Conservation (phyloP, 2,888 invertebrate species). For the Acleris cristana region DNA sequence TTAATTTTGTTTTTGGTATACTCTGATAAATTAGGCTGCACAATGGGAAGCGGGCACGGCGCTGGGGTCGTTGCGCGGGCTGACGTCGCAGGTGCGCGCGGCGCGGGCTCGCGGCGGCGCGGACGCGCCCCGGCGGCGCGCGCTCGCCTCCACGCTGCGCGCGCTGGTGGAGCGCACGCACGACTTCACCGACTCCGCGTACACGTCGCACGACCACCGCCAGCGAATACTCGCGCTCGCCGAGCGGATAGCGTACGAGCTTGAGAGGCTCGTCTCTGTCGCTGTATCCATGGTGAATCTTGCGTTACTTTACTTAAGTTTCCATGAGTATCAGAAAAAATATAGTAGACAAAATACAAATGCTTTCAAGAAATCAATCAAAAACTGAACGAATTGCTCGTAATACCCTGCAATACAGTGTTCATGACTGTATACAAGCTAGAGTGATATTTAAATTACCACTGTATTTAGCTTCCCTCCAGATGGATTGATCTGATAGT, state of each 20-base stretch:
- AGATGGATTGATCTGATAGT: no score
- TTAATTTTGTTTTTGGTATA: neutral
- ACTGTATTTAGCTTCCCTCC: no score
- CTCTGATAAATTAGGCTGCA: conserved; percentile 60
- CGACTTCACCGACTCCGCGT: conserved; percentile 99
- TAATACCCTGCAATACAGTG: no score
- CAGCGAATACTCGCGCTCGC: conserved; percentile 96
- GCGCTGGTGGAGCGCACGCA: conserved; percentile 96
- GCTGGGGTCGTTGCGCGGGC: conserved; percentile 91
- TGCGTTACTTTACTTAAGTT: neutral
- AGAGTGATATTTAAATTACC: no score
- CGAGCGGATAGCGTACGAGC: conserved; percentile 95
- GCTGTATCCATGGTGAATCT: conserved; percentile 90
- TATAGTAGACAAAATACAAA: no score
- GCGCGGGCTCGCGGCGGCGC: conserved; percentile 89
- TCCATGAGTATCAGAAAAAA: neutral
- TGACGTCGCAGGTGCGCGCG: conserved; percentile 94
- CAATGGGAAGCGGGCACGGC: conserved; percentile 87
- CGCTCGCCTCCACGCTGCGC: conserved; percentile 93
- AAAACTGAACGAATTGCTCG: no score
- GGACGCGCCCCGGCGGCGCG: conserved; percentile 86
- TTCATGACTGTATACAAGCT: no score
- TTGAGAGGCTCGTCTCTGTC: conserved; percentile 94
- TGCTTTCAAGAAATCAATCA: no score
- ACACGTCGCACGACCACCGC: conserved; percentile 98